Conservation (phyloP, 2,888 invertebrate species). For the Noctua pronuba region DNA sequence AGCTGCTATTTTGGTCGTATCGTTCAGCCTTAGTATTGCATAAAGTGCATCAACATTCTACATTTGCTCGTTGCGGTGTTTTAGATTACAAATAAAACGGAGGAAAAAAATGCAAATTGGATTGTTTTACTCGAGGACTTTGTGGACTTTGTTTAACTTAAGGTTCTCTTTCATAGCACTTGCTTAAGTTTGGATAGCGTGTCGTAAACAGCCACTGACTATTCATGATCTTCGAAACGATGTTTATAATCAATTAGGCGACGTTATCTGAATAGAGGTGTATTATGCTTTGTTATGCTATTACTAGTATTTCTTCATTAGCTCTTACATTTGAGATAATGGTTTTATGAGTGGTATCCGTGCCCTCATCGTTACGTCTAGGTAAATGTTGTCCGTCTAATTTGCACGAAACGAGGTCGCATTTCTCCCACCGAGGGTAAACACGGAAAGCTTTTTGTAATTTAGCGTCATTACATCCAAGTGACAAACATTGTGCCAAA, state of each 20-base stretch:
- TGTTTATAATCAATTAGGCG: conserved; percentile 57
- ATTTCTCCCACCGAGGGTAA: conserved; percentile 75
- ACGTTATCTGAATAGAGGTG: conserved; percentile 25
- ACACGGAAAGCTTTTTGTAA: conserved; percentile 82
- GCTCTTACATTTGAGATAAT: conserved; percentile 13
- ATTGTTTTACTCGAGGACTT: conserved; percentile 24
- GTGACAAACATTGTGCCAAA: conserved; percentile 73
- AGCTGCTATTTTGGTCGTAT: conserved; percentile 4
- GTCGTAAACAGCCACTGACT: conserved; percentile 43
- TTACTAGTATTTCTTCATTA: conserved; percentile 28
- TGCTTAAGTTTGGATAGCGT: conserved; percentile 51
- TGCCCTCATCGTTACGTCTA: conserved; percentile 77
- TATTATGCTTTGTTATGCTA: conserved; percentile 40
- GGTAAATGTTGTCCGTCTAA: conserved; percentile 78
- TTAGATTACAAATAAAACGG: conserved; percentile 10
- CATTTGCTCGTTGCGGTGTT: conserved; percentile 3
- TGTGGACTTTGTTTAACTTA: conserved; percentile 54
- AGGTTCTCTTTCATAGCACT: conserved; percentile 23
- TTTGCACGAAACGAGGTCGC: conserved; percentile 77
- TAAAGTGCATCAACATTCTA: neutral
- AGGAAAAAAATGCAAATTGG: conserved; percentile 14
- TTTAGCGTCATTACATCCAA: conserved; percentile 72
- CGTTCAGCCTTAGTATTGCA: neutral
- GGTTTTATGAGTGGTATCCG: conserved; percentile 52
- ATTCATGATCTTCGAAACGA: conserved; percentile 30